Base-by-base conservation (phyloP, 2,113 vertebrate species). In the Platysteira castanea region DNA sequence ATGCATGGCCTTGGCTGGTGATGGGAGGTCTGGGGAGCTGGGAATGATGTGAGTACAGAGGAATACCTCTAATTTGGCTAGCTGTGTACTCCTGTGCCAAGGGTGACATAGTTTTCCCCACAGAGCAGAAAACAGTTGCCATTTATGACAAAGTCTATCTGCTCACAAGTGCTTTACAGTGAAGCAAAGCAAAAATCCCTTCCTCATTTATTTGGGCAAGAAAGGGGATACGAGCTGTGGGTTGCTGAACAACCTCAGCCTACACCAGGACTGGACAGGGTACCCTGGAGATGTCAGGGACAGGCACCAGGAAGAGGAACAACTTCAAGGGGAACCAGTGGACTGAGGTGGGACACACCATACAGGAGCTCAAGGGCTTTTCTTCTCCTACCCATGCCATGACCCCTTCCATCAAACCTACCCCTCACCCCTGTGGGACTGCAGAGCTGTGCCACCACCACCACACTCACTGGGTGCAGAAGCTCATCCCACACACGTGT, bases 401-500 rank as follows among this genome's bases (percentile, higher is more conserved):
- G 31, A 63, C 13, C 22, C 26, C 10, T 83, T 64, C 76, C 24
- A 37, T 17, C 12, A 52, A 61, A 53, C 4, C n/a, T 44, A 10
- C 1, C 9, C 5, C 33, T 88, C 47, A 15, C 2, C 17, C 46
- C 39, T 33, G 35, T 0, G 0, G 41, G 33, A 26, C 37, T 35
- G 37, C 44, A 86, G 41, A 8, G 7, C 15, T 64, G 57, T 60
- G 57, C 30, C 44, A 41, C 18, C 41, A 41, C 18, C 35, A 9
- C 8, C 3, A 4, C 17, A 26, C 24, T 31, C 1, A 1, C 15
- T 2, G 33, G 46, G 35, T 4, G 3, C 10, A 41, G 63, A 63
- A 47, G 27, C 35, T 80, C 57, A 33, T 37, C 52, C 39, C 44
- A 35, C 0, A 0, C 18, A 7, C 0, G 0, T 24, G 13, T 15